Percentiles rank a stretch among this genome's conserved stretches.
Evolutionary conservation across 2,113 vertebrate species (phyloP).

Genomic region (Tor tambroides): DNA sequence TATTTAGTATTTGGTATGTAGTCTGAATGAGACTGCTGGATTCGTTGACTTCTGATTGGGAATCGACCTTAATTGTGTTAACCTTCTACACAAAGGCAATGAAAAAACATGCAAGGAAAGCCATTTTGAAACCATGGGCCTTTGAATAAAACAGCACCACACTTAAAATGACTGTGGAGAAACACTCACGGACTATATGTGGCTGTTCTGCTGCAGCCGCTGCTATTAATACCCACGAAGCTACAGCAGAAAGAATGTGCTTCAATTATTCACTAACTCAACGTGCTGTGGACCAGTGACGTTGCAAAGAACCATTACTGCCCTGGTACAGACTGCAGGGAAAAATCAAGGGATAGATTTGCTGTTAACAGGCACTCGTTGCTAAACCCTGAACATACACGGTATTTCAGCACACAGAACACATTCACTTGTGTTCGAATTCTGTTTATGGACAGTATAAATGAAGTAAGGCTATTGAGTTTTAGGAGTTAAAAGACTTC

Average conservation of each 20-base stretch:
- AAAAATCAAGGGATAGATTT: constrained; percentile 22
- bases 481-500: constrained; percentile 1
- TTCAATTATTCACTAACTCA: constrained; percentile 78
- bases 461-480: neutral
- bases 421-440: neutral
- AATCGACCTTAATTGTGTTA: neutral
- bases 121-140: neutral
- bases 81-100: neutral
- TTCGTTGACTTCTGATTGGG: neutral
- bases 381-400: neutral
- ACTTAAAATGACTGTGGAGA: constrained; percentile 7
- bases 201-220: constrained; percentile 48
- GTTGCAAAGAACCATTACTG: constrained; percentile 30
- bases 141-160: neutral
- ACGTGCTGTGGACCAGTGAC: constrained; percentile 58
- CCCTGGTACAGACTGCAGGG: constrained; percentile 1
- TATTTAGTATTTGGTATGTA: neutral
- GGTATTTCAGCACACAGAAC: neutral
- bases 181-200: neutral
- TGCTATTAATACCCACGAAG: constrained; percentile 76
- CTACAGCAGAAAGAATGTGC: constrained; percentile 68
- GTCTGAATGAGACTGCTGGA: neutral
- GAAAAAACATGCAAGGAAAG: neutral
- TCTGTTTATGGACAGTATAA: neutral
- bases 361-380: neutral